Percentiles rank a stretch among this genome's conserved stretches.
phyloP scores from a whole-genome alignment of 2,797 vertebrate genomes.

The Peromyscus aztecus region DNA sequence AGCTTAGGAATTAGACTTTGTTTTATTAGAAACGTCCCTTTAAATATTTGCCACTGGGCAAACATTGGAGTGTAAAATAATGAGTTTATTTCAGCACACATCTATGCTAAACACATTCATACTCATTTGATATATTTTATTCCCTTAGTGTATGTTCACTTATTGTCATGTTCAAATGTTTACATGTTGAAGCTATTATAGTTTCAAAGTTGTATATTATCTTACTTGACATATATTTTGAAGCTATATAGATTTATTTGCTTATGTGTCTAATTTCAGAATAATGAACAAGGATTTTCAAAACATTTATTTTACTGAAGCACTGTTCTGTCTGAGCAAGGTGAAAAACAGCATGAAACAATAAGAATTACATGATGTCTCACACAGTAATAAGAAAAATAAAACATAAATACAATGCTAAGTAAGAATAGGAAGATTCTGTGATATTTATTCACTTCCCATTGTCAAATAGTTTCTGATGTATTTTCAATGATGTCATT shows the following conservation, averaged over 20 bases:
- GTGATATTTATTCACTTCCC: neutral
- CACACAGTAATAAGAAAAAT: neutral
- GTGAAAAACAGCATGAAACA: neutral
- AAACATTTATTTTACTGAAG: neutral
- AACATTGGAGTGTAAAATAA: neutral
- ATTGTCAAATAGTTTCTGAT: neutral
- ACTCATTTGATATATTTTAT: neutral
- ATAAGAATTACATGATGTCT: neutral
- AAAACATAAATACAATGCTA: neutral
- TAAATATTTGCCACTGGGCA: neutral
- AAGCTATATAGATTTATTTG: neutral
- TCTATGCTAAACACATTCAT: neutral
- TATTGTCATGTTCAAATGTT: neutral
- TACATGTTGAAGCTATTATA: neutral
- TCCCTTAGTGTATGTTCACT: neutral
- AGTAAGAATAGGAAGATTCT: neutral
- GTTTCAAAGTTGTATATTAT: constrained; percentile 3
- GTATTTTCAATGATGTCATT: neutral
- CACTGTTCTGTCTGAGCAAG: neutral
- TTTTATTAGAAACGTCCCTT: neutral
- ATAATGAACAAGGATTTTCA: neutral
- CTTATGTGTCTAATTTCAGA: neutral
- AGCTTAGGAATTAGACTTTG: neutral
- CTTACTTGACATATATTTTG: neutral
- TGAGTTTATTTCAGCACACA: neutral